phyloP scores from a whole-genome alignment of 2,888 invertebrate species.

The Hololepta plana region DNA sequence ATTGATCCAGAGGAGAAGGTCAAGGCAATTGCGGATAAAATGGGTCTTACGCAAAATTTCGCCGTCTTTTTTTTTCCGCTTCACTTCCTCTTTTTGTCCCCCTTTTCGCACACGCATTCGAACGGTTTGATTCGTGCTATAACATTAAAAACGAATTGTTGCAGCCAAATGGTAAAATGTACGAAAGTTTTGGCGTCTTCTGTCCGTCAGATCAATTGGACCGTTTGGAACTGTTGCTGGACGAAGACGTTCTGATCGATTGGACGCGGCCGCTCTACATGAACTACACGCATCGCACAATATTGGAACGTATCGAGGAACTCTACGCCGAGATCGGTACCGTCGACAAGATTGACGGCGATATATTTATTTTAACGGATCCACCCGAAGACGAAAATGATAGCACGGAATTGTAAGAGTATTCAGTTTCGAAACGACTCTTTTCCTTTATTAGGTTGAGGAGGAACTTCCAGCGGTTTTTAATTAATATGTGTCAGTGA shows the following conservation, averaged over 20 bases:
- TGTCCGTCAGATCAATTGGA: slow-evolving; percentile 63
- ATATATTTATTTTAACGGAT: slow-evolving; percentile 58
- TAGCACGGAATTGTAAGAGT: slow-evolving; percentile 38
- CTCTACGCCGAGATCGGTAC: slow-evolving; percentile 43
- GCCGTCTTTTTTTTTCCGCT: too few species aligned
- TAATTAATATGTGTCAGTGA: too few species aligned
- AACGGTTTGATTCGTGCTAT: too few species aligned
- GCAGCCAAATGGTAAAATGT: slow-evolving; percentile 60
- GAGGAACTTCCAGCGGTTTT: too few species aligned
- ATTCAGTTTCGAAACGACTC: too few species aligned
- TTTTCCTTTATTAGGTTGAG: too few species aligned
- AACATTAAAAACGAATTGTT: too few species aligned
- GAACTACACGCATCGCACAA: slow-evolving; percentile 69
- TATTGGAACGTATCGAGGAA: slow-evolving; percentile 59
- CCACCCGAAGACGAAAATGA: slow-evolving; percentile 37
- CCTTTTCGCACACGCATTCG: too few species aligned
- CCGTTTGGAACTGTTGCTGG: slow-evolving; percentile 44
- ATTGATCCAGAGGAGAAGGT: too few species aligned
- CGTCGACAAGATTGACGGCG: slow-evolving; percentile 61
- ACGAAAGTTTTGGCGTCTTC: slow-evolving; percentile 74
- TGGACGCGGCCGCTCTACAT: slow-evolving; percentile 67
- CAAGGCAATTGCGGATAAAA: too few species aligned
- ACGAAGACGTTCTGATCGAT: slow-evolving; percentile 62
- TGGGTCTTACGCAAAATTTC: too few species aligned
- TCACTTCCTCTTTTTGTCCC: too few species aligned